Conservation (phyloP, 2,113 vertebrate species). For the Ivindomyrus marchei region DNA sequence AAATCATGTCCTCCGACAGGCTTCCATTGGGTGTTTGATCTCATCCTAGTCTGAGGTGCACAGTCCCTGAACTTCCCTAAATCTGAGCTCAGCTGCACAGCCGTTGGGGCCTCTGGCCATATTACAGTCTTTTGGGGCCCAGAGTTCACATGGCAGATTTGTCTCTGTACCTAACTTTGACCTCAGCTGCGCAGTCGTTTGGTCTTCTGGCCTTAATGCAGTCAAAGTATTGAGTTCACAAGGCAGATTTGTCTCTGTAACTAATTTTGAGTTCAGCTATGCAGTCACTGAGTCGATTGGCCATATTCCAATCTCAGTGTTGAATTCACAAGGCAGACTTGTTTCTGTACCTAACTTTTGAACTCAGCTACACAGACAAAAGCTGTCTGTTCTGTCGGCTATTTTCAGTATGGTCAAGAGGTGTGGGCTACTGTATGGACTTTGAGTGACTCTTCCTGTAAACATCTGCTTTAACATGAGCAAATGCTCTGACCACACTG, state of each 20-base stretch:
- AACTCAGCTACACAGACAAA: not conserved
- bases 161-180: not conserved
- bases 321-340: not conserved
- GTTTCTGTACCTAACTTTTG: not conserved
- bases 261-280: not conserved
- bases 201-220: not conserved
- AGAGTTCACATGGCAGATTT: not conserved
- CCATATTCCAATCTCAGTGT: not conserved
- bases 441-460: not conserved
- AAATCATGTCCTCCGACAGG: too few relatives aligned
- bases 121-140: not conserved
- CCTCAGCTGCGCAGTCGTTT: not conserved
- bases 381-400: not conserved
- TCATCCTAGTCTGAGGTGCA: not conserved
- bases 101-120: not conserved
- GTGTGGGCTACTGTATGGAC: not conserved
- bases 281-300: not conserved
- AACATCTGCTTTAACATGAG: not conserved
- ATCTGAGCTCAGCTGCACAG: not conserved
- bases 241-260: not conserved
- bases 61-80: not conserved
- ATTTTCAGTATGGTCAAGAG: not conserved
- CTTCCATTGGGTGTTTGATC: not conserved
- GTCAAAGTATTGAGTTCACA: not conserved
- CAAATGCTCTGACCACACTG: not conserved